Base-by-base conservation (phyloP, 2,888 invertebrate genomes). In the Cylloceria caligata region DNA sequence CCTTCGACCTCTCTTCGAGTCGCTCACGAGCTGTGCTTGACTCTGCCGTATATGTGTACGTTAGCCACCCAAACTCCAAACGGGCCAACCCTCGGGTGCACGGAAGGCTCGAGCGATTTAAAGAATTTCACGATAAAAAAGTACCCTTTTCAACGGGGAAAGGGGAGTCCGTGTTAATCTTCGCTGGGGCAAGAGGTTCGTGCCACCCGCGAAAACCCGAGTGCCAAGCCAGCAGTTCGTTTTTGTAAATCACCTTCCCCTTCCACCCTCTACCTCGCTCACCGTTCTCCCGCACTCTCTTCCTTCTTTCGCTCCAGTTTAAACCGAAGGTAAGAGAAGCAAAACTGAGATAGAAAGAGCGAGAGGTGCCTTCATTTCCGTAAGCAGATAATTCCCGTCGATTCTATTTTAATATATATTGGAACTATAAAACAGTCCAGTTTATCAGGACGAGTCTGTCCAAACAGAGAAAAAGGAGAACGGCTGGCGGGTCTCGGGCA, bases 191-290 rank as follows among this genome's bases (percentile, higher is more conserved):
- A 42, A 42, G 30, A 42, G 57, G 30, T 60, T 30, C 36, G 60
- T 34, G 47, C 49, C 62, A 42, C 74, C 62, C 65, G 47, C 47
- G 68, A 76, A 47, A 76, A 49, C 47, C 21, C 68, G 16, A 60
- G 67, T 75, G 60, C 76, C 76, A 36, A 68, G 67, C 75, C 69
- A 49, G 64, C 73, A 76, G 67, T 55, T 65, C 49, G 67, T 83
- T 83, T 83, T 83, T 83, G 72, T 81, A 79, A 82, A 84, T 84
- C 72, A 84, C 74, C 55, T 52, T 34, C 24, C 71, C n/a, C 42
- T 55, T 67, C 65, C 65, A 34, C 42, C 24, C 72, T 71, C 68
- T 72, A 72, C 77, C 69, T 62, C 13, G 36, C 67, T 7, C 34
- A 7, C 5, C 47, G 19, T 16, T 30, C 3, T 6, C 11, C 27